Base-by-base conservation (phyloP, 2,113 vertebrate genomes). In the Microtus montanus region DNA sequence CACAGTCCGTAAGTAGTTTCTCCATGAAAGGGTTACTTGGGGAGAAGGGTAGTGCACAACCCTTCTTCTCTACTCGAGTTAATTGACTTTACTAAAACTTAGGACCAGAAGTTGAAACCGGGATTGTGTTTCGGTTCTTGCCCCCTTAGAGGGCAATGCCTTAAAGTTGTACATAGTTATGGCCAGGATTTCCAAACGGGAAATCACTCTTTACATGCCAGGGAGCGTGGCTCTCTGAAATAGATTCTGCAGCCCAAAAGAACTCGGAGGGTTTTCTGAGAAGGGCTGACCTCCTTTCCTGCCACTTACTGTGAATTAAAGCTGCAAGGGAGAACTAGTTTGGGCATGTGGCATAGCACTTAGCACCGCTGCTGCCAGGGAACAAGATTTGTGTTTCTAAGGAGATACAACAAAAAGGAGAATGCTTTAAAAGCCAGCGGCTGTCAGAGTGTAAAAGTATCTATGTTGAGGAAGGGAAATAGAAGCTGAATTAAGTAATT, bases 221-320 rank as follows among this genome's bases (percentile, higher is more conserved):
- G 93, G 93, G 97, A 75, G 89, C 84, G 90, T 96, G 96, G 96
- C 97, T 98, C 97, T 98, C 97, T 88, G 97, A 97, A 98, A 98
- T 94, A 97, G 98, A 98, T 97, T 97, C 97, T 98, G 98, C 97
- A 98, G 97, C 97, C 92, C 95, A 95, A 96, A 97, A 98, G 97
- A 97, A 97, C 97, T 98, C 96, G 35, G 98, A 98, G 98, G 98
- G 97, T 97, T 98, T 98, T 98, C 97, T 97, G 98, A 98, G 97
- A 98, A 98, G 97, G 97, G 98, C 87, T 98, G 98, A 98, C 98
- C 98, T 99, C 98, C 97, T 99, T 98, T 99, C 98, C 95, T 98
- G 98, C 98, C 98, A 98, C 98, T 98, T 98, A 98, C 98, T 98
- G 98, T 98, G 98, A 99, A 98, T 98, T 98, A 98, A 99, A 98